Evolutionary conservation across 2,113 vertebrate genomes (phyloP).

Genomic region (Charina bottae): DNA sequence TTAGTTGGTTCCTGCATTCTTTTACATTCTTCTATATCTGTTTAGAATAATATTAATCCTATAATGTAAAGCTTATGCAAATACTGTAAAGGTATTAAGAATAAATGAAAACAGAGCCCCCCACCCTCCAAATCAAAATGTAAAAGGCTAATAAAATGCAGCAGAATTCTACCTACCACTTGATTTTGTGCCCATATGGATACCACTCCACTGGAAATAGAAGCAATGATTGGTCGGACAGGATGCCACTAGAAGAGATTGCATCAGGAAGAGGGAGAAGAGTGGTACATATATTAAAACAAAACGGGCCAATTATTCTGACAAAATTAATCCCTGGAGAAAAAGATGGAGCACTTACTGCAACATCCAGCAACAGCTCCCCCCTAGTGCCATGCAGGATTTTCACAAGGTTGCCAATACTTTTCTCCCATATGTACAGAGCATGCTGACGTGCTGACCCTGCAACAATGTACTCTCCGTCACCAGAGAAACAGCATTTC

Average conservation of each 20-base stretch:
- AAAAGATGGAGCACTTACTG: slow-evolving; percentile 76
- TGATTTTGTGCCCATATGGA: slow-evolving; percentile 99
- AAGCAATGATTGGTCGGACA: slow-evolving; percentile 95
- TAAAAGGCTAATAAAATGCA: slow-evolving; percentile 4
- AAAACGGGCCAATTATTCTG: background rate
- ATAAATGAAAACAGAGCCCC: background rate
- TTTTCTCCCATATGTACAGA: slow-evolving; percentile 98
- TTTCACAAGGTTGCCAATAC: slow-evolving; percentile 97
- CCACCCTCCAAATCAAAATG: background rate
- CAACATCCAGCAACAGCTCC: slow-evolving; percentile 93
- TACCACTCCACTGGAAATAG: slow-evolving; percentile 96
- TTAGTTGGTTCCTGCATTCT: background rate
- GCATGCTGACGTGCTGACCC: slow-evolving; percentile 95
- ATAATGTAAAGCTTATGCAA: background rate
- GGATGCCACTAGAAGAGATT: slow-evolving; percentile 88
- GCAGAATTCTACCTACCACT: slow-evolving; percentile 81
- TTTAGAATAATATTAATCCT: background rate
- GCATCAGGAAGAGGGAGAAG: background rate
- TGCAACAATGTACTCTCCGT: slow-evolving; percentile 96
- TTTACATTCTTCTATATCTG: background rate
- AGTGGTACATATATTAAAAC: slow-evolving; percentile 22
- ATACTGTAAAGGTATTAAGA: background rate
- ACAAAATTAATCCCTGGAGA: background rate
- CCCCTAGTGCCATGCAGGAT: slow-evolving; percentile 95
- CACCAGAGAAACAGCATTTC: slow-evolving; percentile 97